Conservation (phyloP, 1,140 invertebrate species). For the Zophobas atratus region DNA sequence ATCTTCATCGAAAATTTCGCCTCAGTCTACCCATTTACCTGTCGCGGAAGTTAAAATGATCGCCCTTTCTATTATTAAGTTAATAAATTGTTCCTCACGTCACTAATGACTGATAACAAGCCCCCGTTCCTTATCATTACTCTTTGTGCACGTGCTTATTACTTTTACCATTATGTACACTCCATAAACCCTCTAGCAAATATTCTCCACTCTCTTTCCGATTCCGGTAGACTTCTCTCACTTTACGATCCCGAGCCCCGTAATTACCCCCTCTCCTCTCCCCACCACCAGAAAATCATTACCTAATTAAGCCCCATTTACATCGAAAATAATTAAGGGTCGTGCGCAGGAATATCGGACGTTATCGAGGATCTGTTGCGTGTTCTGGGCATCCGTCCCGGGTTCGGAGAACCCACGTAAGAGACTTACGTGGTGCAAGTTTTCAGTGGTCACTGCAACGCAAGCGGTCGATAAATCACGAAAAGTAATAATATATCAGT, state of each 20-base stretch:
- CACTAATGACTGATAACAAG: no score
- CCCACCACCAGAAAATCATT: slow-evolving; percentile 34
- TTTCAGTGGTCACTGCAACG: neutral
- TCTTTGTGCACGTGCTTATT: no score
- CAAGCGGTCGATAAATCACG: slow-evolving; percentile 29
- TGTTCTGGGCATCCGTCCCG: neutral
- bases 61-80: no score
- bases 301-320: slow-evolving; percentile 38
- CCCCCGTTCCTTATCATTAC: no score
- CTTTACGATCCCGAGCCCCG: neutral
- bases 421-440: neutral
- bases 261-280: neutral
- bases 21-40: no score
- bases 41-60: no score
- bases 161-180: no score
- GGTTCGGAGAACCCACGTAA: neutral
- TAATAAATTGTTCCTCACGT: no score
- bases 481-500: slow-evolving; percentile 47
- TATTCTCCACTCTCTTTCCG: no score
- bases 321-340: slow-evolving; percentile 37
- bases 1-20: no score
- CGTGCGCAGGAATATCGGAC: neutral
- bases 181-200: no score
- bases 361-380: slow-evolving; percentile 32
- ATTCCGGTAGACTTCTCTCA: no score